Percentiles rank a stretch among this genome's conserved stretches.
Conservation (phyloP, 2,888 invertebrate species). For the Gasteruption jaculator region DNA sequence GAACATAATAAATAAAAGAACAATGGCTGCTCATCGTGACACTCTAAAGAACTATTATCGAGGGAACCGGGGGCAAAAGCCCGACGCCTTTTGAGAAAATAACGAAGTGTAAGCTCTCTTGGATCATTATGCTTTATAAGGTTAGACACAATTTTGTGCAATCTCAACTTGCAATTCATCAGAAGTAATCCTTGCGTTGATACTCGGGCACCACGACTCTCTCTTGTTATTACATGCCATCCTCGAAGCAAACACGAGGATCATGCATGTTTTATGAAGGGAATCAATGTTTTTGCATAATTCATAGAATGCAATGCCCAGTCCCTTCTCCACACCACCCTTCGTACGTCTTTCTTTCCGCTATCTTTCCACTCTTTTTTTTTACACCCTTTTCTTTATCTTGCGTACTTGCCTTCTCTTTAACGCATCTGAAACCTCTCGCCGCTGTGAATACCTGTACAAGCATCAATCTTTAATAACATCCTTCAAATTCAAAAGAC, state of each 20-base stretch:
- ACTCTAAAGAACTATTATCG: too few relatives aligned
- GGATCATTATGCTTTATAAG: too few relatives aligned
- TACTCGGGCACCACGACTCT: conserved; percentile 19
- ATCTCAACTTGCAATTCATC: conserved; percentile 27
- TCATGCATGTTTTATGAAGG: conserved; percentile 27
- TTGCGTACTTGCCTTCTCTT: background rate
- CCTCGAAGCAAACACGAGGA: conserved; percentile 10
- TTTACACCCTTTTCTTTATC: too few relatives aligned
- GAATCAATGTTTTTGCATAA: conserved; percentile 42
- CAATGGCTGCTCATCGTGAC: too few relatives aligned
- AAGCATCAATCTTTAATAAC: background rate
- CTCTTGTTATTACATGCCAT: conserved; percentile 21
- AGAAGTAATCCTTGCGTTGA: conserved; percentile 30
- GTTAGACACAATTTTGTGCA: conserved; percentile 25
- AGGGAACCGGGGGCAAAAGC: too few relatives aligned
- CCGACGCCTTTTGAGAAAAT: too few relatives aligned
- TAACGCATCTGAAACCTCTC: conserved; percentile 4
- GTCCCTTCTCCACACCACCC: too few relatives aligned
- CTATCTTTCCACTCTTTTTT: background rate
- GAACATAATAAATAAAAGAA: too few relatives aligned
- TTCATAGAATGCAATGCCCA: conserved; percentile 30
- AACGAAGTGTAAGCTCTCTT: too few relatives aligned
- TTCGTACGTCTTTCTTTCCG: background rate
- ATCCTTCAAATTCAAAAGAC: too few relatives aligned
- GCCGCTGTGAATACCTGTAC: background rate